Percentiles rank a stretch among this genome's conserved stretches.
These are phyloP conservation scores for Neoniphon sammara DNA, from an alignment of 2,797 vertebrate species.

Conservation along the genomic window DNA sequence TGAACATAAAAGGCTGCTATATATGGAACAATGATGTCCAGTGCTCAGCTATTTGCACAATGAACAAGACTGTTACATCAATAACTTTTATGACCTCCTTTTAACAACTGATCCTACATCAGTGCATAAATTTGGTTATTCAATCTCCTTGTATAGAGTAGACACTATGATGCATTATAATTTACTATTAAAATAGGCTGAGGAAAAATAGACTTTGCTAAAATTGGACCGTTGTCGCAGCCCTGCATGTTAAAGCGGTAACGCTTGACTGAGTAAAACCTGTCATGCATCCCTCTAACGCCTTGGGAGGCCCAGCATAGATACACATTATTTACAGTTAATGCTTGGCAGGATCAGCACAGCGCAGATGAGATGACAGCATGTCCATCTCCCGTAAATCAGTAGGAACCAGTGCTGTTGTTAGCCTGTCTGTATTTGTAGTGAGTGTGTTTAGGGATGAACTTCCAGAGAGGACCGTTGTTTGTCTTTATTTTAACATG, in stretches of 20 bases:
- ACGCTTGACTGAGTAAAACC: slow-evolving; percentile 45
- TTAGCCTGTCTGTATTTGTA: background rate
- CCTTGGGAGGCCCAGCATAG: slow-evolving; percentile 41
- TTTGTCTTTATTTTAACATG: background rate
- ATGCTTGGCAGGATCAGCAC: slow-evolving; percentile 60
- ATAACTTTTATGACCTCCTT: no score
- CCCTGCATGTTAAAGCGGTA: background rate
- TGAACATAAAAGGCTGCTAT: no score
- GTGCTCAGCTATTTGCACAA: no score
- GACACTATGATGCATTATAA: background rate
- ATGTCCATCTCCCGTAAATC: slow-evolving; percentile 33
- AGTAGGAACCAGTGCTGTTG: background rate
- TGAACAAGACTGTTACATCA: no score
- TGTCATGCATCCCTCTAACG: slow-evolving; percentile 51
- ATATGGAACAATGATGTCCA: no score
- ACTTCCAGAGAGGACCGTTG: background rate
- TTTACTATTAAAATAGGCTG: background rate
- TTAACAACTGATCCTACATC: no score
- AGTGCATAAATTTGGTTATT: no score
- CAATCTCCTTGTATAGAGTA: background rate
- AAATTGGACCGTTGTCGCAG: background rate
- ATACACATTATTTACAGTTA: slow-evolving; percentile 72
- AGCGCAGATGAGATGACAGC: slow-evolving; percentile 29
- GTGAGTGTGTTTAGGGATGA: background rate
- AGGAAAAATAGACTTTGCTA: background rate